Evolutionary conservation across 2,797 vertebrate genomes (phyloP).

Genomic region (Aselliscus stoliczkanus): DNA sequence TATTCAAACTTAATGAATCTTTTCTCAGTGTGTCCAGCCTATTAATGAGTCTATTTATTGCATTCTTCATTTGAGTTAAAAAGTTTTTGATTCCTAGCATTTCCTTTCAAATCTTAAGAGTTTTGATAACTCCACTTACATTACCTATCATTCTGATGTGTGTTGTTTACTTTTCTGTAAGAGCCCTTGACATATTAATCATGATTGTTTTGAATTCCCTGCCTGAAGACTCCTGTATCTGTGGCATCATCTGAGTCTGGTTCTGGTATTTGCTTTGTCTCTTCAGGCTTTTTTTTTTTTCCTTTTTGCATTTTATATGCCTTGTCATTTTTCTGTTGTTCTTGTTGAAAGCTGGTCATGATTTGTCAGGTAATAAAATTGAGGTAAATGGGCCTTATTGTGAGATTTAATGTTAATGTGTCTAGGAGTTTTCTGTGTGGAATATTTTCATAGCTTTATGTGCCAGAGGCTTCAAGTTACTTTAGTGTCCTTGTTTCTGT

Average conservation of each 20-base stretch:
- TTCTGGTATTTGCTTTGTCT: not conserved
- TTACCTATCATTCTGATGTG: not conserved
- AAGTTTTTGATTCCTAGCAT: not conserved
- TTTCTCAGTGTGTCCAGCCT: not conserved
- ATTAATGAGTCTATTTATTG: not conserved
- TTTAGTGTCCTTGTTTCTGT: not conserved
- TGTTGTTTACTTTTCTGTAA: not conserved
- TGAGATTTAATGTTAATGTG: not conserved
- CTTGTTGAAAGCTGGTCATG: not conserved
- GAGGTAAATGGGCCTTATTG: not conserved
- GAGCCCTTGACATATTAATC: no score
- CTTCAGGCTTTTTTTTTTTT: not conserved
- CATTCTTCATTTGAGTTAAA: not conserved
- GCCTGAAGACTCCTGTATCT: not conserved
- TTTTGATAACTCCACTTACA: not conserved
- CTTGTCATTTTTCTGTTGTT: not conserved
- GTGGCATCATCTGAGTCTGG: not conserved
- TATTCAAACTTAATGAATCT: not conserved
- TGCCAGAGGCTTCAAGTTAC: not conserved
- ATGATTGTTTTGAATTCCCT: not conserved
- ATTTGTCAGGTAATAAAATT: not conserved
- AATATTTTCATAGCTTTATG: not conserved
- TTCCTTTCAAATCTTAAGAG: not conserved
- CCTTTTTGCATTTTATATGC: not conserved
- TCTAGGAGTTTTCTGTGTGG: not conserved